Percentiles rank a stretch among this genome's conserved stretches.
These are phyloP conservation scores for Parotia lawesii DNA, from an alignment of 2,113 vertebrate genomes.

Conservation along the genomic window DNA sequence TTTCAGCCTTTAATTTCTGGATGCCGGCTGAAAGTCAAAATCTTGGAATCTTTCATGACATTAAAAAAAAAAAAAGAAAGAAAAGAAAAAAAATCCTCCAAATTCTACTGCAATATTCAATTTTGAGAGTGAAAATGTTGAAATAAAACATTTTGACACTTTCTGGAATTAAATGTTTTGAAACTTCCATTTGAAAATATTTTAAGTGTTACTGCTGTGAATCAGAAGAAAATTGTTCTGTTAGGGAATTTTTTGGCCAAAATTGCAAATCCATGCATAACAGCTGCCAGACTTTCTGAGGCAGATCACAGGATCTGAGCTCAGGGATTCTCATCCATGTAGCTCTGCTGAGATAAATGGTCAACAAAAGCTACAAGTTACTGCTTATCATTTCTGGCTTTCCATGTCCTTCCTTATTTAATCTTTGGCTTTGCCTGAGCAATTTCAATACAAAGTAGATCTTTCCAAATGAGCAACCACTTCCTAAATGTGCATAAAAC, in stretches of 20 bases:
- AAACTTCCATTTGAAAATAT: slow-evolving; percentile 25
- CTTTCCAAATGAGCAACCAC: not conserved
- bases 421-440: not conserved
- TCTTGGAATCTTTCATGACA: not conserved
- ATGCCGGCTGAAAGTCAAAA: not conserved
- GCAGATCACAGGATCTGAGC: not conserved
- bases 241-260: not conserved
- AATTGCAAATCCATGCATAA: slow-evolving; percentile 2
- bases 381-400: not conserved
- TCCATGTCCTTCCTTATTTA: not conserved
- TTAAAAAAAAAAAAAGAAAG: not conserved
- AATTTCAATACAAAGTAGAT: not conserved
- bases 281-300: not conserved
- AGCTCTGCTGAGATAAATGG: not conserved
- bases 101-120: not conserved
- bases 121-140: not conserved
- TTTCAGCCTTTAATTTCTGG: not conserved
- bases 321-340: not conserved
- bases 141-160: slow-evolving; percentile 45
- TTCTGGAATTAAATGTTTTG: slow-evolving; percentile 24
- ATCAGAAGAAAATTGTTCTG: slow-evolving; percentile 19
- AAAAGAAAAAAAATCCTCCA: not conserved
- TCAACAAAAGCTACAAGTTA: not conserved
- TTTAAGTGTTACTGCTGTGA: slow-evolving; percentile 19
- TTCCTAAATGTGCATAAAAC: not conserved